A percentile compares a stretch with the other conserved stretches of the same genome.
These are phyloP conservation scores for Hydrotaea diabolus DNA, from an alignment of 2,888 invertebrate genomes.

Conservation along the genomic window DNA sequence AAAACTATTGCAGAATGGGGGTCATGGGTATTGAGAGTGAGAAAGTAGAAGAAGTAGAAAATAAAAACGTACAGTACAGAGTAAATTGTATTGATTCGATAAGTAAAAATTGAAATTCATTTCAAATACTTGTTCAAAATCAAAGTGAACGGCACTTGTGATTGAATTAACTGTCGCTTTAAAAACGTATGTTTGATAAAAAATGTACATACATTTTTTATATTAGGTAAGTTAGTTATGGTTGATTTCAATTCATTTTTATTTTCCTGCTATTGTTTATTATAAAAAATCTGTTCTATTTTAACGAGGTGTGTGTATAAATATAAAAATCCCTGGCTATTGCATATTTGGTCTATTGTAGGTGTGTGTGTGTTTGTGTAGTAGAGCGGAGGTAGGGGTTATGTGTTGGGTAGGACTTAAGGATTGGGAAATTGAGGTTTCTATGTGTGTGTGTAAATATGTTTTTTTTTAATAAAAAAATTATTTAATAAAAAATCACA, in stretches of 20 bases:
- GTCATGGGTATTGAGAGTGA: constrained; percentile 17
- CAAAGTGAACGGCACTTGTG: constrained; percentile 73
- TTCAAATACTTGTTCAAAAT: constrained; percentile 56
- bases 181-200: constrained; percentile 43
- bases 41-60: constrained; percentile 10
- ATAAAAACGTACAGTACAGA: neutral
- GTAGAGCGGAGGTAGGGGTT: constrained; percentile 75
- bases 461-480: constrained; percentile 70
- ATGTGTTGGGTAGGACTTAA: constrained; percentile 67
- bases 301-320: constrained; percentile 53
- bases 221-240: constrained; percentile 12
- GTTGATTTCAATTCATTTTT: constrained; percentile 2
- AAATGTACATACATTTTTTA: constrained; percentile 39
- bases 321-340: constrained; percentile 76
- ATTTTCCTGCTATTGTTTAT: constrained; percentile 26
- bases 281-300: constrained; percentile 51
- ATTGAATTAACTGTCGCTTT: constrained; percentile 69
- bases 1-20: constrained; percentile 69
- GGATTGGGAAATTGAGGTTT: constrained; percentile 62
- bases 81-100: no score
- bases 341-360: constrained; percentile 80
- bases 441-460: constrained; percentile 77
- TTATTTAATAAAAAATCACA: constrained; percentile 75
- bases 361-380: constrained; percentile 68
- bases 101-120: no score